Percentiles rank a stretch among this genome's conserved stretches.
Evolutionary conservation across 2,797 vertebrate species (phyloP).

Genomic region (Rhinichthys osculus): DNA sequence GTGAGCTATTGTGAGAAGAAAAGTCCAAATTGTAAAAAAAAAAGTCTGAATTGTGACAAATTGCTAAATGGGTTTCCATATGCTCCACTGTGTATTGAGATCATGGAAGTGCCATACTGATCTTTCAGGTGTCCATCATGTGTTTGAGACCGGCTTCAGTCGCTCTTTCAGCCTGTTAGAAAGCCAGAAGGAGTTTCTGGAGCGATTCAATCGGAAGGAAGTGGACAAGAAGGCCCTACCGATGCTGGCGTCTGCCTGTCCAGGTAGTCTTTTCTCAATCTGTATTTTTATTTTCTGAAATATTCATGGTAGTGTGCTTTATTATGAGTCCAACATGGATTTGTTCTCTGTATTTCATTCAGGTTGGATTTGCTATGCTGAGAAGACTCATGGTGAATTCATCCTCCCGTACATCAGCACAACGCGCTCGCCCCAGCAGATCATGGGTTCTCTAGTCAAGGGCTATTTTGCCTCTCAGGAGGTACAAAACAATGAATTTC

Average conservation of each 20-base stretch:
- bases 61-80: background rate
- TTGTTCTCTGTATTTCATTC: slow-evolving; percentile 34
- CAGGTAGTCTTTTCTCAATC: slow-evolving; percentile 78
- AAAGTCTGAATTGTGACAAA: background rate
- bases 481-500: slow-evolving; percentile 70
- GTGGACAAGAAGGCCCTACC: slow-evolving; percentile 83
- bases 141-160: slow-evolving; percentile 92
- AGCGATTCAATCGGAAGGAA: slow-evolving; percentile 80
- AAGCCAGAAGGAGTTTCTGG: slow-evolving; percentile 90
- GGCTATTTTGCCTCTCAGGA: slow-evolving; percentile 85
- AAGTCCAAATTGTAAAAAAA: background rate
- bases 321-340: background rate
- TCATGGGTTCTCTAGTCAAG: slow-evolving; percentile 96
- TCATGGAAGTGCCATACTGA: background rate
- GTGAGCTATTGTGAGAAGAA: background rate
- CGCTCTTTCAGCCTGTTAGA: slow-evolving; percentile 95
- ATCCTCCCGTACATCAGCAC: slow-evolving; percentile 92
- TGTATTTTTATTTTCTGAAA: background rate
- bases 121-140: slow-evolving; percentile 86
- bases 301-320: background rate
- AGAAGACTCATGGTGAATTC: slow-evolving; percentile 93
- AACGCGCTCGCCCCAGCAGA: slow-evolving; percentile 92
- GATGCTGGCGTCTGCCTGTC: slow-evolving; percentile 92
- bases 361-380: slow-evolving; percentile 99
- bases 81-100: background rate